A percentile compares a stretch with the other conserved stretches of the same genome.
These are phyloP conservation scores for Genyomyrus donnyi DNA, from an alignment of 2,113 vertebrate genomes.

Conservation along the genomic window DNA sequence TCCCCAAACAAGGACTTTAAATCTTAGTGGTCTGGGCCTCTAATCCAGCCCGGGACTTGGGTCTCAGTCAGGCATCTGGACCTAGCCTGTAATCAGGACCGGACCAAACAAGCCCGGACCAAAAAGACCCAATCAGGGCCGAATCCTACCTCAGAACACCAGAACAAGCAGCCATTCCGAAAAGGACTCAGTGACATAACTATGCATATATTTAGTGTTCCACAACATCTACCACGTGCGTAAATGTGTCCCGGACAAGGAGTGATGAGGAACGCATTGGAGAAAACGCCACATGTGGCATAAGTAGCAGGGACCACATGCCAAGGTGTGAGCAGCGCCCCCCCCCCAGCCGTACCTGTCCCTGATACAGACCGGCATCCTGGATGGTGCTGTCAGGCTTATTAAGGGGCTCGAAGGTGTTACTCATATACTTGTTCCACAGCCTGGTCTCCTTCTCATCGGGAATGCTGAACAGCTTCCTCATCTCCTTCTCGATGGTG, in stretches of 20 bases:
- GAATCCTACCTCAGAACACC: not conserved
- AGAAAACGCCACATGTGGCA: not conserved
- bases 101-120: not conserved
- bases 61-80: not conserved
- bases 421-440: constrained; percentile 99
- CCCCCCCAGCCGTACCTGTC: constrained; percentile 70
- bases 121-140: not conserved
- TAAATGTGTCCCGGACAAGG: not conserved
- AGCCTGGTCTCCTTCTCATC: constrained; percentile 92
- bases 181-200: not conserved
- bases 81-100: not conserved
- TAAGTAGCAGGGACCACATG: not conserved
- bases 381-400: constrained; percentile 98
- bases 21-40: not conserved
- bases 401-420: constrained; percentile 95
- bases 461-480: constrained; percentile 92
- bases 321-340: not conserved
- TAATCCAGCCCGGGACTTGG: not conserved
- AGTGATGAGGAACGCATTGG: not conserved
- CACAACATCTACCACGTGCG: not conserved
- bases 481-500: constrained; percentile 94
- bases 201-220: not conserved
- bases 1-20: not conserved
- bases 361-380: constrained; percentile 94
- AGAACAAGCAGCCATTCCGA: not conserved